Base-by-base conservation (phyloP, 2,113 vertebrate species). In the Phodopus roborovskii region DNA sequence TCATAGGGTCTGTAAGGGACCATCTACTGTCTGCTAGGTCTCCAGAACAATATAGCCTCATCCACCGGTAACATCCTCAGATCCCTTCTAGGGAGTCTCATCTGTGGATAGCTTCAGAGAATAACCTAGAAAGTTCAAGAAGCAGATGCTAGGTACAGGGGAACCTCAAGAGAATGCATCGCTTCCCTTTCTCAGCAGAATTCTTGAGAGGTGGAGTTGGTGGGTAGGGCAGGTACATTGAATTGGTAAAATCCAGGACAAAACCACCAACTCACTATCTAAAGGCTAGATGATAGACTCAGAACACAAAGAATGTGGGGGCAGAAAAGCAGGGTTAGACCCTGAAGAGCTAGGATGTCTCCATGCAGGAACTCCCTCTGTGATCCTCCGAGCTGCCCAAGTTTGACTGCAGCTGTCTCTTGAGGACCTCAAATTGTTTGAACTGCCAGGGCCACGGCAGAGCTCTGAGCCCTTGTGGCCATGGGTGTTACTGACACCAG, bases 1-100 rank as follows among this genome's bases (percentile, higher is more conserved):
- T 75, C 58, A 20, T 16, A 0, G 0, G 26, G 33, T 7, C 8
- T 22, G 5, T 7, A 4, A 16, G 12, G 12, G 50, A 3, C 3
- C 15, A 5, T 1, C 7, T 15, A 36, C 7, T 70, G 4, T 9
- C 0, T 50, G 1, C 0, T 5, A 0, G 1, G 1, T 91, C 45
- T 15, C 30, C 0, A 0, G 0, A 8, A 0, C 15, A 26, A 2
- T 8, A 1, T 16, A 6, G 12, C 0, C 11, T 64, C 17, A 0
- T 9, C 60, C 1, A 88, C 28, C 33, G 8, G 7, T 4, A 10
- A 10, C 0, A 26, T 5, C 19, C 50, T n/a, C 3, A 1, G 12
- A 13, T 64, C 58, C 66, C 56, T 45, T 71, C 77, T 7, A 42
- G 1, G 7, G 45, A 5, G 16, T 4, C 10, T 66, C 17, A 13